Base-by-base conservation (phyloP, 2,797 vertebrate genomes). In the Xerus rutilus region DNA sequence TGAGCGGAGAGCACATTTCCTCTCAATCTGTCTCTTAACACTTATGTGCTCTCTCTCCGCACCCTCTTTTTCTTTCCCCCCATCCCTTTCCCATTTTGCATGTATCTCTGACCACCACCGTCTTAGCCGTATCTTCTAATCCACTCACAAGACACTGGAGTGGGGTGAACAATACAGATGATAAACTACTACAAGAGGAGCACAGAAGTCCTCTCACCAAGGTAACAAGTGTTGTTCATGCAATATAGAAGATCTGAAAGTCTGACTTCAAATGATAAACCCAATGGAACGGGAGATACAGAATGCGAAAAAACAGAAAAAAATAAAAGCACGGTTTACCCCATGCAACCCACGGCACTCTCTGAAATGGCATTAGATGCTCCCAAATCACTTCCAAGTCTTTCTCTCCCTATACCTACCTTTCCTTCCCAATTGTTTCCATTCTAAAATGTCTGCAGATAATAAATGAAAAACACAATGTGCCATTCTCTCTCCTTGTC, bases 391-490 rank as follows among this genome's bases (percentile, higher is more conserved):
- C 78, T 93, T 94, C 72, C 86, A 52, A 49, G 70, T 7, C 18
- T 57, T 59, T 74, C 35, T 93, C 54, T 77, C 92, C 69, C 59
- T 78, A 0, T 13, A 39, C 52, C 49, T 52, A 72, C 32, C 32
- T 49, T 87, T 76, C 67, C 90, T 70, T 82, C 90, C 70, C 79
- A 92, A 62, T 67, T 52, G 94, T 91, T 78, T 93, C 67, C 43
- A 74, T 67, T 94, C 86, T 78, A 21, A 89, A 89, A 92, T 47
- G 73, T 35, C 64, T 96, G 89, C 30, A 43, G 39, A 78, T 98
- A 96, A 98, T 83, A 88, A 77, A 98, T 78, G 86, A 87, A 76
- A 97, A 97, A 49, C 47, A 59, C 72, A 88, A 25, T 18, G 82
- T 62, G 17, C 64, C 57, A 59, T 92, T 81, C 62, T 96, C 45